Base-by-base conservation (phyloP, 2,797 vertebrate genomes). In the Clarias platycephalus region DNA sequence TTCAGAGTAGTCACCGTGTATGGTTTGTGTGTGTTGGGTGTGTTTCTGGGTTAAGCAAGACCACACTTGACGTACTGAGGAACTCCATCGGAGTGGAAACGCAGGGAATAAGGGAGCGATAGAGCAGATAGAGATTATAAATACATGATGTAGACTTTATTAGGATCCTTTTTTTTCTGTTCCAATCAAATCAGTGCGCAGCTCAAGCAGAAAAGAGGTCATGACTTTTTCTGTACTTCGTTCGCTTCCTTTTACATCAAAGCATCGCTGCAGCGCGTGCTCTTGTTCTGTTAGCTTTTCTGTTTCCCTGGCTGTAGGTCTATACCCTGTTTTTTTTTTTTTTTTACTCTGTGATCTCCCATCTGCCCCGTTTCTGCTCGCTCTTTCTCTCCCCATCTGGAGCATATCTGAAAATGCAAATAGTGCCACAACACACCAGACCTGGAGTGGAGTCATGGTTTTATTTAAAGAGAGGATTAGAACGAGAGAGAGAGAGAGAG, bases 61-160 rank as follows among this genome's bases (percentile, higher is more conserved):
- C 92, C 93, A 91, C 91, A 92, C 91, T 91, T 89, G 91, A 88
- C 88, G 90, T 90, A 90, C 91, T 91, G 84, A 91, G 90, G 83
- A 84, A 85, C 87, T 87, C 66, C 70, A 82, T 79, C 90, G 91
- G n/a, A 58, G 20, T 24, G 13, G 66, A 58, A 75, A 91, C 12
- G 92, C 91, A 49, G 53, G 24, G 28, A 76, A 92, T 20, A 70
- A 34, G 15, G 16, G 44, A 81, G 44, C 34, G 77, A 70, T 53
- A 24, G 9, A 70, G 24, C 13, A 62, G 53, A 68, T 20, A 49
- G 24, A 74, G 26, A 72, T 34, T 16, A 20, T 81, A 62, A 26
- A 80, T 80, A 49, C 28, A 37, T n/a, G 20, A 20, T 75, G 81
- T 34, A 57, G 71, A 44, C 26, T 72, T 75, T 64, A 80, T 79